phyloP scores from a whole-genome alignment of 2,888 invertebrate genomes.

The Habrosyne pyritoides region DNA sequence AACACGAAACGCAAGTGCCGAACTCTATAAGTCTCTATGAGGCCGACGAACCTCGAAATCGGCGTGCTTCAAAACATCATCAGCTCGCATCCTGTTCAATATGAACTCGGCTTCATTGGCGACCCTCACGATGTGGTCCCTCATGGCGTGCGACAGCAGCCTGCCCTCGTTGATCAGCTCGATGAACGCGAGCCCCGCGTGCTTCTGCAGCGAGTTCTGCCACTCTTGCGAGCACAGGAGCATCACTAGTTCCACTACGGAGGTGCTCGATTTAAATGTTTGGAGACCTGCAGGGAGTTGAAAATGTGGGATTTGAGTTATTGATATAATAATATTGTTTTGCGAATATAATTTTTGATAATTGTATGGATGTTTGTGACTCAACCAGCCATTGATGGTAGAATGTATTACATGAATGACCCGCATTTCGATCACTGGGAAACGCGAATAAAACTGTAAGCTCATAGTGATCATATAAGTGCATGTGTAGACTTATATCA shows the following conservation, averaged over 20 bases:
- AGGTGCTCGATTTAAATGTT: slow-evolving; percentile 98
- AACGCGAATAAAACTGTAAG: too few species aligned
- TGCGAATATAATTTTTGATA: too few species aligned
- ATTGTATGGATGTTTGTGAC: too few species aligned
- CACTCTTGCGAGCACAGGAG: slow-evolving; percentile 99
- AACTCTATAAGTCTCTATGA: too few species aligned
- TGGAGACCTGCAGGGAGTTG: slow-evolving; percentile 89
- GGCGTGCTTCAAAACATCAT: slow-evolving; percentile 99
- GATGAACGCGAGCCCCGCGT: slow-evolving; percentile 99
- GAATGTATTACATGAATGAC: too few species aligned
- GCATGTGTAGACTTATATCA: too few species aligned
- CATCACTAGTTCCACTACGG: slow-evolving; percentile 99
- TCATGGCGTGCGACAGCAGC: slow-evolving; percentile 98
- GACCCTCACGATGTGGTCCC: slow-evolving; percentile 99
- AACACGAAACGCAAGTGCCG: too few species aligned
- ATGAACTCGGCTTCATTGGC: slow-evolving; percentile 99
- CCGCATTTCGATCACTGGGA: too few species aligned
- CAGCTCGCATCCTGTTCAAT: slow-evolving; percentile 98
- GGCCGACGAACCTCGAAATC: slow-evolving; percentile 92
- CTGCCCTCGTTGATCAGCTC: slow-evolving; percentile 99
- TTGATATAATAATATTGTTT: too few species aligned
- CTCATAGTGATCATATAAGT: too few species aligned
- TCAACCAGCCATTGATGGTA: too few species aligned
- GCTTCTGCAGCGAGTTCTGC: slow-evolving; percentile 99
- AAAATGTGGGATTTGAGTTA: not conserved